Evolutionary conservation across 2,797 vertebrate species (phyloP), one percentile per base, ranked within the genome.

Genomic region (Acestrorhynchus altus): DNA sequence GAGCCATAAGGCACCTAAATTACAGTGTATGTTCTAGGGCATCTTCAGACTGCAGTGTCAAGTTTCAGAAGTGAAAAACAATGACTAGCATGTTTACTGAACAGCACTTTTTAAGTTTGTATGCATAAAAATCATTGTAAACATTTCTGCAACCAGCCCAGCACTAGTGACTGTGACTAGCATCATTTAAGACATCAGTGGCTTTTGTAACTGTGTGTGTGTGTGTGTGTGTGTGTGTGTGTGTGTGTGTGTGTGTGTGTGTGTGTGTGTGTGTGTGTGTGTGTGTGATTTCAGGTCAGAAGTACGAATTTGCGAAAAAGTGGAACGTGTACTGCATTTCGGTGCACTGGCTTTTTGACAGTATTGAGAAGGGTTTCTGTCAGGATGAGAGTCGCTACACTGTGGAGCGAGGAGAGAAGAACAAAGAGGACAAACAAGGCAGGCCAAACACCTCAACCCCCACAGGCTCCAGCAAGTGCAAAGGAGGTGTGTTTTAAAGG

Each of bases 301-400:
- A 99, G 88, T 99, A 98, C 1, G 97, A 99, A 89, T 98, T 96
- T 87, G 98, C 97, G 4, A 93, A 84, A 80, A 98, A 95, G 85
- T 99, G 98, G 98, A 99, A 99, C 4, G 94, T 99, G 72, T 96
- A 95, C 76, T 99, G 98, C 67, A 94, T 99, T 78, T 94, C 97
- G 35, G 82, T 95, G 24, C 94, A 96, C 74, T 99, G 98, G 98
- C 93, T 99, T 84, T 97, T 96, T 90, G 96, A 98, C 89, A 98
- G 97, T 88, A 94, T 99, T 61, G 94, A 98, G 79, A 98, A 94
- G 64, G 95, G 96, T 28, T 98, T 95, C 88, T 98, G 96, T 90
- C 98, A 98, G 88, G 97, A 99, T 83, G 97, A 98, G 85, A 91
- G 91, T 11, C 94, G 94, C 0, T 99, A 99, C 86, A 90, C 81